phyloP scores from a whole-genome alignment of 1,140 invertebrate species.

The Aphis gossypii region DNA sequence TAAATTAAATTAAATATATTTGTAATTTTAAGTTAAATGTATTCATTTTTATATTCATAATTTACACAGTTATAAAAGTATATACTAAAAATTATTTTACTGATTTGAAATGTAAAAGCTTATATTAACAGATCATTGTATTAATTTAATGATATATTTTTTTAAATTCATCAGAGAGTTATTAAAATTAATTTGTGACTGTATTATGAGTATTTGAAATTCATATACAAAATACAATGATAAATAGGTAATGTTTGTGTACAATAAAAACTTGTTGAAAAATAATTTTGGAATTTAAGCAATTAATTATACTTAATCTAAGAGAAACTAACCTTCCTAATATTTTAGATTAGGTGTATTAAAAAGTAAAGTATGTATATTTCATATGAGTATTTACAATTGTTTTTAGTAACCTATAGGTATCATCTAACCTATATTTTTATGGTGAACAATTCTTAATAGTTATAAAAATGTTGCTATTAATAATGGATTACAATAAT shows the following conservation, averaged over 20 bases:
- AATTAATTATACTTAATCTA: conserved; percentile 18
- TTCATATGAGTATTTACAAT: conserved; percentile 47
- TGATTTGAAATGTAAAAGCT: background rate
- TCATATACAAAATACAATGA: background rate
- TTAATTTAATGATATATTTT: background rate
- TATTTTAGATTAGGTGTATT: conserved; percentile 1
- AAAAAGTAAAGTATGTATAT: background rate
- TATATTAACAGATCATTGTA: background rate
- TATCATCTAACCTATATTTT: conserved; percentile 18
- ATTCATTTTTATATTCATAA: background rate
- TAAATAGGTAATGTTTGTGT: background rate
- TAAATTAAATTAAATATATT: background rate
- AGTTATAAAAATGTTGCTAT: background rate
- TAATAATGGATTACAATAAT: conserved; percentile 16
- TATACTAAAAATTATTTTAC: background rate
- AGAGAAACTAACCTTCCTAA: background rate
- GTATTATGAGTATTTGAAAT: background rate
- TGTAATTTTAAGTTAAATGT: background rate
- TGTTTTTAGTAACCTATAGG: background rate
- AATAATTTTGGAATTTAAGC: background rate
- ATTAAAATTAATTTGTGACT: background rate
- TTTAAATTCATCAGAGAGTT: background rate
- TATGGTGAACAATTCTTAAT: conserved; percentile 9
- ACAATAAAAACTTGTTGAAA: background rate
- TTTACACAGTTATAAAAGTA: background rate